Conservation (phyloP, 2,888 invertebrate species). For the Linnaemya tessellans region DNA sequence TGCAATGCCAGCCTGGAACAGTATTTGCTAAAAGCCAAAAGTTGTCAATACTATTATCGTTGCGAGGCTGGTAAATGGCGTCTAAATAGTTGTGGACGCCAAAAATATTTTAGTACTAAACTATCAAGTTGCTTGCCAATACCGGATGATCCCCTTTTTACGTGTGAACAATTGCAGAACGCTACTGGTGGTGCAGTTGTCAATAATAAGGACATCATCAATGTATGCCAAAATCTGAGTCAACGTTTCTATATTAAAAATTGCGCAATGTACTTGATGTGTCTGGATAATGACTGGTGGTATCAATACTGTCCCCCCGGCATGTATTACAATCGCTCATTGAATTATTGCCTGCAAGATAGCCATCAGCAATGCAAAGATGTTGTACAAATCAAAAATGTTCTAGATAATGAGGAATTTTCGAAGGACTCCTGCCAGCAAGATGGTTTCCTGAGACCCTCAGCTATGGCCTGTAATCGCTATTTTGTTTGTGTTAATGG, state of each 20-base stretch:
- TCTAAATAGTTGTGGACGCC: constrained; percentile 75
- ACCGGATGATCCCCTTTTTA: not conserved
- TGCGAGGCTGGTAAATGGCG: constrained; percentile 78
- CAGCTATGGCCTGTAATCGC: constrained; percentile 72
- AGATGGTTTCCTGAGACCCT: constrained; percentile 72
- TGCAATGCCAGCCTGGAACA: constrained; percentile 74
- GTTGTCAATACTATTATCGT: constrained; percentile 78
- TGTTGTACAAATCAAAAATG: not conserved
- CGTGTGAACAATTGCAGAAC: constrained; percentile 44
- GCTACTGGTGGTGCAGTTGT: not conserved
- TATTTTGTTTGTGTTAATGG: constrained; percentile 72
- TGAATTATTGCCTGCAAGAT: constrained; percentile 78
- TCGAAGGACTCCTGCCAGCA: constrained; percentile 74
- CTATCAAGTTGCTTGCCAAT: constrained; percentile 75
- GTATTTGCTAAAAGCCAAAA: constrained; percentile 66
- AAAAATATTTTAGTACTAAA: constrained; percentile 74
- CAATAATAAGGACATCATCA: not conserved
- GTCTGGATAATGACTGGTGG: constrained; percentile 79
- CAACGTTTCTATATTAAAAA: constrained; percentile 75
- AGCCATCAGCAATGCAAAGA: constrained; percentile 73
- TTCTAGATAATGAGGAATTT: constrained; percentile 34
- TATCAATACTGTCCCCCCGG: constrained; percentile 78
- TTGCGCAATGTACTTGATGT: constrained; percentile 79
- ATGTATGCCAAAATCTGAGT: constrained; percentile 71
- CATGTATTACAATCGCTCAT: constrained; percentile 78